Conservation (phyloP, 2,797 vertebrate species). For the Clarias laeviceps region DNA sequence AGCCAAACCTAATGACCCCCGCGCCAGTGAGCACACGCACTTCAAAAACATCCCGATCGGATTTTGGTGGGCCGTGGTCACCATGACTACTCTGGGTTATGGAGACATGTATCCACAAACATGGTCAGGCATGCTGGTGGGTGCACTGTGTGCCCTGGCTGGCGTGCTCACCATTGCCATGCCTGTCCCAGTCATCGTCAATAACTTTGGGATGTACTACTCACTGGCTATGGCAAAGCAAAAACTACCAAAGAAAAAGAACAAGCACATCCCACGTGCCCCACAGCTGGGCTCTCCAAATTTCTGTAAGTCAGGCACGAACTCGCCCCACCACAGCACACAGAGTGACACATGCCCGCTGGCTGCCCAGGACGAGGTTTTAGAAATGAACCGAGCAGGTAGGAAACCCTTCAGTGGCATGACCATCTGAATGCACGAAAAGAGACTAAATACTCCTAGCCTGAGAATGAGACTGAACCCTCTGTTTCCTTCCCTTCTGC, state of each 20-base stretch:
- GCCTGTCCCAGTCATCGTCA: slow-evolving; percentile 91
- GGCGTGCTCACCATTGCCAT: slow-evolving; percentile 90
- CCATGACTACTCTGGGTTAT: slow-evolving; percentile 90
- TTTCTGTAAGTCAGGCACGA: slow-evolving; percentile 91
- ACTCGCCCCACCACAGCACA: slow-evolving; percentile 89
- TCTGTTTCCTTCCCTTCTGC: slow-evolving; percentile 27
- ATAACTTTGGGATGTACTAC: slow-evolving; percentile 94
- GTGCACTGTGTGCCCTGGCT: slow-evolving; percentile 84
- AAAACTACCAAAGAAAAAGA: slow-evolving; percentile 96
- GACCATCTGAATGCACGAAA: slow-evolving; percentile 78
- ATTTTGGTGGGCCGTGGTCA: slow-evolving; percentile 93
- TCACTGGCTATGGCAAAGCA: slow-evolving; percentile 94
- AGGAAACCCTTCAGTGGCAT: slow-evolving; percentile 88
- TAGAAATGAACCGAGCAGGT: slow-evolving; percentile 93
- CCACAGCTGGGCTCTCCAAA: slow-evolving; percentile 90
- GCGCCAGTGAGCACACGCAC: slow-evolving; percentile 87
- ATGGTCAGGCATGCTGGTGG: slow-evolving; percentile 91
- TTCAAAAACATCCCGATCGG: slow-evolving; percentile 92
- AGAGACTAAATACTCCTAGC: slow-evolving; percentile 31
- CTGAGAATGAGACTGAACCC: slow-evolving; percentile 50
- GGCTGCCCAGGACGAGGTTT: slow-evolving; percentile 86
- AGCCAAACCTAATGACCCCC: slow-evolving; percentile 87
- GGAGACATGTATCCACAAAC: slow-evolving; percentile 93
- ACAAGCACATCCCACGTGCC: slow-evolving; percentile 89
- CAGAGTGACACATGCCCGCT: slow-evolving; percentile 89